Percentiles rank a stretch among this genome's conserved stretches.
phyloP scores from a whole-genome alignment of 2,797 vertebrate genomes.

The Brachyrhaphis roseni region DNA sequence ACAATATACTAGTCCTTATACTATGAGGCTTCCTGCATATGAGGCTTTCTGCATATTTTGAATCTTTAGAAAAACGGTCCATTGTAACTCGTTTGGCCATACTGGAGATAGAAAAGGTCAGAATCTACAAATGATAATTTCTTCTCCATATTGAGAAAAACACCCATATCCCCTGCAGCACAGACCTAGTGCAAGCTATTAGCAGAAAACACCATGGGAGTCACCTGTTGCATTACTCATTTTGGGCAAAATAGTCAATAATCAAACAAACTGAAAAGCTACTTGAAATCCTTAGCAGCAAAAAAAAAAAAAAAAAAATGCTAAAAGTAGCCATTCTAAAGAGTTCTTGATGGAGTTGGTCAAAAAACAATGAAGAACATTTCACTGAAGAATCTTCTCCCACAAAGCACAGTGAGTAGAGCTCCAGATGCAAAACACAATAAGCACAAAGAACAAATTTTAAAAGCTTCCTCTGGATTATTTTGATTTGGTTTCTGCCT shows the following conservation, averaged over 20 bases:
- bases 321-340: neutral
- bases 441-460: neutral
- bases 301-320: neutral
- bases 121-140: neutral
- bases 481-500: neutral
- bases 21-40: neutral
- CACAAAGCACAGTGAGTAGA: neutral
- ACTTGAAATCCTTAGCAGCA: neutral
- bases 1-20: neutral
- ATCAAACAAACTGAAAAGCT: neutral
- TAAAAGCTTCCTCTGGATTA: neutral
- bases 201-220: neutral
- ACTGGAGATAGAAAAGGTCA: neutral
- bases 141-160: neutral
- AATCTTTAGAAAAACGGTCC: neutral
- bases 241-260: neutral
- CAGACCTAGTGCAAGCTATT: neutral
- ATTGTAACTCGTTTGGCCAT: neutral
- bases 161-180: neutral
- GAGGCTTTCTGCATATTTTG: neutral
- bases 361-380: neutral
- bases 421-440: neutral
- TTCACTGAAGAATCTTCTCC: neutral
- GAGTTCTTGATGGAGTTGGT: neutral
- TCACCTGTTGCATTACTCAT: neutral